phyloP scores from a whole-genome alignment of 2,888 invertebrate species.

The Eumerus sabulonum region DNA sequence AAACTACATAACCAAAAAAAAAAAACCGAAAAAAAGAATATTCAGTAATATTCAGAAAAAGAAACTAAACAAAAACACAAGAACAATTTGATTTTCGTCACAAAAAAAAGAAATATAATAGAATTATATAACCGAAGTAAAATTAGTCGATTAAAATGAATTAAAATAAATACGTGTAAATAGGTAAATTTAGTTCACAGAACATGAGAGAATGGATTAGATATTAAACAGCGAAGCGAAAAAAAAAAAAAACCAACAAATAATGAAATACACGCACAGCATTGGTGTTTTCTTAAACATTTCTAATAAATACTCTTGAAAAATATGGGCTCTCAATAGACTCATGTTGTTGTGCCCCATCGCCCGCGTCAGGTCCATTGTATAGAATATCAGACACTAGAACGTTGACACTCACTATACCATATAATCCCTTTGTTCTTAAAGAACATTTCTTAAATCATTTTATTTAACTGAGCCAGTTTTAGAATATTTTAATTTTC shows the following conservation, averaged over 20 bases:
- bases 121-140: conserved; percentile 33
- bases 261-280: conserved; percentile 61
- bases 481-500: conserved; percentile 13
- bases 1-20: conserved; percentile 35
- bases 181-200: conserved; percentile 33
- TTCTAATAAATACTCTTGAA: conserved; percentile 15
- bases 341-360: too few relatives aligned
- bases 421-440: too few relatives aligned
- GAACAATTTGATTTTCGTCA: conserved; percentile 59
- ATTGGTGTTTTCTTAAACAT: conserved; percentile 57
- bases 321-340: conserved; percentile 18
- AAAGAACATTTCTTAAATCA: too few relatives aligned
- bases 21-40: conserved; percentile 65
- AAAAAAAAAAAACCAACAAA: conserved; percentile 26
- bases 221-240: conserved; percentile 36
- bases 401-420: too few relatives aligned
- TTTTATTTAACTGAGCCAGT: too few relatives aligned
- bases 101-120: conserved; percentile 65
- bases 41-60: conserved; percentile 47
- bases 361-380: too few relatives aligned
- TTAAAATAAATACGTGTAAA: conserved; percentile 38
- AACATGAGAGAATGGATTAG: conserved; percentile 27
- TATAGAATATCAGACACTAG: too few relatives aligned
- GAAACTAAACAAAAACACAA: conserved; percentile 37
- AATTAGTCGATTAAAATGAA: conserved; percentile 43